Evolutionary conservation across 2,113 vertebrate genomes (phyloP), one percentile per base, ranked within the genome.

Genomic region (Prunella himalayana): DNA sequence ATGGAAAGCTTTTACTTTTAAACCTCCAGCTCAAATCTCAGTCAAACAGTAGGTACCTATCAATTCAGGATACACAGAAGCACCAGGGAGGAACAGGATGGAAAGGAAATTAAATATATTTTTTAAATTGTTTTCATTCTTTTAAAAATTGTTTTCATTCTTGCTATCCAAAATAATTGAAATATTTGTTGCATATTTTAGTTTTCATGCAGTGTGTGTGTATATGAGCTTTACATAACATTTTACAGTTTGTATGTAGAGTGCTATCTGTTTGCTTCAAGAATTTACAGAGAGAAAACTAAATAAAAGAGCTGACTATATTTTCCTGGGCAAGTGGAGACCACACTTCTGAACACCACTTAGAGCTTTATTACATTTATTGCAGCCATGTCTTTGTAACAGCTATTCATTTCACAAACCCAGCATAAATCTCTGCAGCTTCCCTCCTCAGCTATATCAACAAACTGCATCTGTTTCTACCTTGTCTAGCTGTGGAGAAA

Each of bases 81-180:
- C 21, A 51, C 2, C 21, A 54, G 9, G 2, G 4, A 69, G 5
- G 3, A 5, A 60, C 9, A n/a, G n/a, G 8, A 42, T 4, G 6
- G 35, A 35, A 61, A 9, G 4, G 64, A 56, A 65, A 77, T 7
- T 2, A 42, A 75, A 25, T 21, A 9, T 8, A 5, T 28, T 33
- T 33, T 37, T 11, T 0, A 3, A 68, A 18, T 18, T 37, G 10
- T 9, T 56, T 68, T 75, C 44, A 59, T 22, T 68, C 42, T 35
- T 79, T 37, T 37, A 37, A 37, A 3, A 68, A 18, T 18, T 37
- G 13, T 9, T 56, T 68, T 75, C 44, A 59, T 22, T 68, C 42
- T 35, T 79, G 16, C 28, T 57, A 63, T 39, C 10, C 9, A 37
- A 72, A 86, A 25, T 31, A 82, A 53, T 8, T 59, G 6, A 49